Conservation (phyloP, 2,797 vertebrate genomes). For the Urophycis tenuis region DNA sequence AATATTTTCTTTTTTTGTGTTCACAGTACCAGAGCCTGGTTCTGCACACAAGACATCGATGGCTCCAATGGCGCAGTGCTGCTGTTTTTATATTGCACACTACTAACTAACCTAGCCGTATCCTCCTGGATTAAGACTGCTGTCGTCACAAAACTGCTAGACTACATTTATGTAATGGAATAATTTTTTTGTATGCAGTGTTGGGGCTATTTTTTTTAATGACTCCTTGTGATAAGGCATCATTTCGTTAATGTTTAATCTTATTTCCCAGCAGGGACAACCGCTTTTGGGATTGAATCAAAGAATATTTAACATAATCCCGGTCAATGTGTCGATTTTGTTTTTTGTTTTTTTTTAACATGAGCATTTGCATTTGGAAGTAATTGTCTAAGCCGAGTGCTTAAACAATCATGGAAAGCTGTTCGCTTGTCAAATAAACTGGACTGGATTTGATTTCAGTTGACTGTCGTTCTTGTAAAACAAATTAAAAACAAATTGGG, state of each 20-base stretch:
- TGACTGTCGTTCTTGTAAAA: not conserved
- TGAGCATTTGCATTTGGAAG: not conserved
- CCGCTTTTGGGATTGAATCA: constrained; percentile 21
- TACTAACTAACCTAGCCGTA: not conserved
- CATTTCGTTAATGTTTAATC: constrained; percentile 19
- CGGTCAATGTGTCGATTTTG: not conserved
- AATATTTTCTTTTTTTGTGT: not conserved
- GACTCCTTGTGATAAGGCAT: constrained; percentile 23
- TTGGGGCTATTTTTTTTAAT: not conserved
- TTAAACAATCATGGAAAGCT: not conserved
- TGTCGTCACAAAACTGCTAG: not conserved
- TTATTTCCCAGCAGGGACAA: constrained; percentile 12
- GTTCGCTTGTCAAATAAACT: not conserved
- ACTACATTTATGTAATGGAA: not conserved
- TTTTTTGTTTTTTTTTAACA: not conserved
- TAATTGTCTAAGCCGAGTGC: not conserved
- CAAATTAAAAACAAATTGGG: not conserved
- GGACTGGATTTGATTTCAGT: not conserved
- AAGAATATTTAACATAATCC: not conserved
- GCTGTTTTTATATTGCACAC: not conserved
- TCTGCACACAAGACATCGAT: not conserved
- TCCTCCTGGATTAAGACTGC: not conserved
- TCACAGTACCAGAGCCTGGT: not conserved
- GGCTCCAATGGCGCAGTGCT: not conserved
- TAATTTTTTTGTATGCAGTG: not conserved